Evolutionary conservation across 2,113 vertebrate species (phyloP), one percentile per base, ranked within the genome.

Genomic region (Ophthalmolycus amberensis): DNA sequence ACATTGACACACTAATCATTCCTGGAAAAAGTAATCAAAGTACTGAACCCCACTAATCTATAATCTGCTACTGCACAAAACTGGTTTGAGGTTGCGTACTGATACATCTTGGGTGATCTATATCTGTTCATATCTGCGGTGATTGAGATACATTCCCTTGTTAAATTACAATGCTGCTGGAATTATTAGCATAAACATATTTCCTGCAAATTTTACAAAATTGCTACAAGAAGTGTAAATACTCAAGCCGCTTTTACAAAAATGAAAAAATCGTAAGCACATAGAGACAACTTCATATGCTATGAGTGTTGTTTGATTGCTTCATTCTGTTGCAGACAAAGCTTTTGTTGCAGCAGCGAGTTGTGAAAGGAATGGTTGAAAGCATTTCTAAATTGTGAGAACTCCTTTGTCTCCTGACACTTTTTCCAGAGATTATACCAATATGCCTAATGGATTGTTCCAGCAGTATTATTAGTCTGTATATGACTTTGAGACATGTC

Each of bases 391-490:
- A 73, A 64, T 66, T 10, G 22, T 70, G 34, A 54, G 29, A 64
- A 40, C 9, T 16, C 20, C 32, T 27, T 22, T 42, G 59, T 64
- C 46, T 65, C 25, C 6, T 70, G 15, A 25, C 29, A 50, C 48
- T 27, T 52, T 37, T 27, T 34, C 34, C 29, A 64, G 0, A 27
- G 52, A 48, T 22, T 27, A 29, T 27, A 52, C 50, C 52, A 37
- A 75, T 37, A 40, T 32, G 5, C 40, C 59, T 38, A 38, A 25
- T 50, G 40, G 42, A 58, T 20, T 29, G 10, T 66, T 54, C 52
- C 68, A 68, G 32, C 44, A 62, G 40, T 60, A 15, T 59, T 63
- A 37, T 85, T 71, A 22, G 52, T 71, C 60, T 37, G 15, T 59
- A 74, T 58, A 52, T 50, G n/a, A 69, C 71, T 69, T 59, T 59